phyloP scores from a whole-genome alignment of 2,113 vertebrate species.

The Peromyscus californicus region DNA sequence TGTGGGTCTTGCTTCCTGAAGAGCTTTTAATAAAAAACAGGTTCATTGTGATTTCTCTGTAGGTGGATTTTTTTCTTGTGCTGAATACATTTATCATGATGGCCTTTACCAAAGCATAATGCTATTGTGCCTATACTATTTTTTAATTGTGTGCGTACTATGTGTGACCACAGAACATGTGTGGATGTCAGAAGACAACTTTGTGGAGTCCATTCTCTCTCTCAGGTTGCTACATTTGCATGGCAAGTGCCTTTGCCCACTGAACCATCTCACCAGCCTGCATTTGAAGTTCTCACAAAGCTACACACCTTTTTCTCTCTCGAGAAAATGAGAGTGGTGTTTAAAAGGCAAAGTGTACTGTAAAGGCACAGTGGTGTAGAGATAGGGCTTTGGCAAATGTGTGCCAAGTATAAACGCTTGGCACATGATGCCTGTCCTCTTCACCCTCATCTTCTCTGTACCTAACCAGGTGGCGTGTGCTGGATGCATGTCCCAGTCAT shows the following conservation, averaged over 20 bases:
- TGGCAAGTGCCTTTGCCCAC: not conserved
- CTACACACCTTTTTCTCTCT: constrained; percentile 81
- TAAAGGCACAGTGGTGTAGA: constrained; percentile 76
- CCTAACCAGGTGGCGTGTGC: not conserved
- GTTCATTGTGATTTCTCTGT: constrained; percentile 84
- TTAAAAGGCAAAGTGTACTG: constrained; percentile 72
- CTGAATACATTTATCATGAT: constrained; percentile 85
- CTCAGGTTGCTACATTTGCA: not conserved
- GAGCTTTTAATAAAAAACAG: constrained; percentile 81
- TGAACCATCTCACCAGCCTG: constrained; percentile 24
- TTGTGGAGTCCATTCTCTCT: not conserved
- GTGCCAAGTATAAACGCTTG: constrained; percentile 70
- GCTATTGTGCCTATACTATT: constrained; percentile 76
- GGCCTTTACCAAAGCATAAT: constrained; percentile 85
- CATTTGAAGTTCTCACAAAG: constrained; percentile 82
- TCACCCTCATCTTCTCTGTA: not conserved
- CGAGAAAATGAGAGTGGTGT: constrained; percentile 84
- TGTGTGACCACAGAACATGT: not conserved
- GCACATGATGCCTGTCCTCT: constrained; percentile 60
- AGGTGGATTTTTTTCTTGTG: constrained; percentile 80
- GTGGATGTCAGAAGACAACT: not conserved
- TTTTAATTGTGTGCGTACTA: not conserved
- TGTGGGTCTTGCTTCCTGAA: constrained; percentile 75
- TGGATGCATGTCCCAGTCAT: not conserved
- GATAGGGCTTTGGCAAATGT: constrained; percentile 81